These are phyloP conservation scores for Caenorhabditis sp. DNA, from an alignment of 2,888 invertebrate genomes.

Conservation along the genomic window DNA sequence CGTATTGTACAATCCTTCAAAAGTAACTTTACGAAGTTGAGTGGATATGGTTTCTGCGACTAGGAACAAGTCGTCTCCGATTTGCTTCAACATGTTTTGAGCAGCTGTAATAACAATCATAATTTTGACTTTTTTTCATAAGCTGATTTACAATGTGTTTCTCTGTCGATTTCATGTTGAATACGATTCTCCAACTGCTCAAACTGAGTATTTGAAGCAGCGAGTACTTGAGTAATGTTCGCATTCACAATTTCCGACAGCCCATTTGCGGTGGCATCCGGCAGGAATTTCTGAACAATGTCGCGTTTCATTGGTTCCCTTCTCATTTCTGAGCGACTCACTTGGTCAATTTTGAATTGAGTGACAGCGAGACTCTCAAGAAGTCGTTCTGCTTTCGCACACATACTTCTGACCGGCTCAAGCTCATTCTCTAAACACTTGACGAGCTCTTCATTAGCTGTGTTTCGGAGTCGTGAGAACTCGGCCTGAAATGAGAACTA, in stretches of 20 bases:
- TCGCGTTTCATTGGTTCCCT: not conserved
- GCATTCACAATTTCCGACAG: conserved; percentile 70
- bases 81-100: conserved; percentile 73
- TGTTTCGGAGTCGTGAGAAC: conserved; percentile 73
- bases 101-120: conserved; percentile 64
- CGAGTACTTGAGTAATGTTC: conserved; percentile 69
- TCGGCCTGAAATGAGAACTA: conserved; percentile 64
- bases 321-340: conserved; percentile 36
- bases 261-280: conserved; percentile 65
- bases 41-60: conserved; percentile 79
- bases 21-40: conserved; percentile 78
- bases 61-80: conserved; percentile 77
- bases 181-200: conserved; percentile 67
- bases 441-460: conserved; percentile 73
- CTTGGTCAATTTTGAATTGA: conserved; percentile 71
- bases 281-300: conserved; percentile 69
- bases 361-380: conserved; percentile 72
- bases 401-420: conserved; percentile 76
- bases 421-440: conserved; percentile 72
- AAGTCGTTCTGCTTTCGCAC: conserved; percentile 73
- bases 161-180: conserved; percentile 69
- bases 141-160: conserved; percentile 63
- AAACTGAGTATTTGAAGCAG: conserved; percentile 70
- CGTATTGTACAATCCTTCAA: conserved; percentile 75
- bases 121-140: no score